phyloP scores from a whole-genome alignment of 1,140 invertebrate species.

The Cyclargus thomasi region DNA sequence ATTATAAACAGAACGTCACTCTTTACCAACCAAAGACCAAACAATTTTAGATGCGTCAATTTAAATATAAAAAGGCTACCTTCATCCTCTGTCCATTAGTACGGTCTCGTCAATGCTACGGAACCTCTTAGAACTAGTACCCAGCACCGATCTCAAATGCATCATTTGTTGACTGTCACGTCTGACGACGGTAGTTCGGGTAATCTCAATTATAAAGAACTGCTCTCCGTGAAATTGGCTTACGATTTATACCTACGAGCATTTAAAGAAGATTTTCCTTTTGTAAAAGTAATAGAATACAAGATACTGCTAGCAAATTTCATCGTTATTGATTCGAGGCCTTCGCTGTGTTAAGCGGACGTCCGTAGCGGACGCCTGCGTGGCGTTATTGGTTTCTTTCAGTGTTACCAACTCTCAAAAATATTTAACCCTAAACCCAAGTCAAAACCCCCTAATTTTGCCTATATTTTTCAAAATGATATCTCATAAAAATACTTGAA shows the following conservation, averaged over 20 bases:
- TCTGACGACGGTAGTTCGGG: conserved; percentile 55
- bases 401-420: no score
- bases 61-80: conserved; percentile 1
- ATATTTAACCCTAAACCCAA: no score
- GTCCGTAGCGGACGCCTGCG: no score
- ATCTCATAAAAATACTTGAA: no score
- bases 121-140: conserved; percentile 32
- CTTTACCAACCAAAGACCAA: background rate
- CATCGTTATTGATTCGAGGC: no score
- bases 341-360: no score
- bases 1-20: no score
- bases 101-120: conserved; percentile 31
- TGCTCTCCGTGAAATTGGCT: conserved; percentile 67
- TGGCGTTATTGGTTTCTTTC: no score
- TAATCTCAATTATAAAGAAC: conserved; percentile 69
- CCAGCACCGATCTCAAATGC: conserved; percentile 38
- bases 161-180: conserved; percentile 60
- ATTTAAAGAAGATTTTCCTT: conserved; percentile 38
- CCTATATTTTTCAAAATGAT: no score
- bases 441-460: no score
- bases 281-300: no score
- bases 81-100: conserved; percentile 27
- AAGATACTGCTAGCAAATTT: no score
- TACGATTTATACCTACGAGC: conserved; percentile 20
- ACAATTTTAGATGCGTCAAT: background rate